Evolutionary conservation across 2,113 vertebrate genomes (phyloP), one percentile per base, ranked within the genome.

Genomic region (Bubo bubo): DNA sequence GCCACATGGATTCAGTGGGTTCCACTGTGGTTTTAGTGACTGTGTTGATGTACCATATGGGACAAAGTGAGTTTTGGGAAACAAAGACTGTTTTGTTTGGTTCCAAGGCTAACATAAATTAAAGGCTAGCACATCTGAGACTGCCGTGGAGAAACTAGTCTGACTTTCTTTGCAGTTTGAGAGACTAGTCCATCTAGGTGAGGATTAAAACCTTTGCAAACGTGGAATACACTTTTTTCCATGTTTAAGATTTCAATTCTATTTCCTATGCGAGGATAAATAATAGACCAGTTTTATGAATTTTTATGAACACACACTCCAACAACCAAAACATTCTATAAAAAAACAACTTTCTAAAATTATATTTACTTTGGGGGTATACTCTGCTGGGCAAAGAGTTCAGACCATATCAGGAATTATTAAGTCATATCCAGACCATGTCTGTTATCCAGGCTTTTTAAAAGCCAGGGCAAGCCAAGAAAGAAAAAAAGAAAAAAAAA

Each of bases 371-470:
- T 95, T 84, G 63, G 43, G 86, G 56, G 30, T 34, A 75, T 85
- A 58, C 19, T 92, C 41, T 82, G 28, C 66, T 70, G 50, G 90
- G 67, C 75, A 94, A 95, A 87, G 21, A 73, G 73, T 94, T 94
- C 74, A 21, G 1, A 35, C 79, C 68, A 14, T 91, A 94, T 39
- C 47, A 84, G 63, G 50, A 88, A 96, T 84, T 55, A 80, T 87
- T 86, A 49, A 45, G 43, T 45, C 43, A 45, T 45, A 45, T 45
- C 43, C 79, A 52, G 90, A 94, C 58, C 63, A 79, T 77, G 84
- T 95, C 91, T 97, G 80, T 90, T 90, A 87, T 60, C 85, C 73
- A 94, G 81, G 73, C 73, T 95, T 97, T 96, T 93, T 82, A 89
- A 90, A 97, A 86, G 60, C 86, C 14, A 41, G 27, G 7, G 6